Conservation (phyloP, 1,140 invertebrate species). For the Copidosoma floridanum region DNA sequence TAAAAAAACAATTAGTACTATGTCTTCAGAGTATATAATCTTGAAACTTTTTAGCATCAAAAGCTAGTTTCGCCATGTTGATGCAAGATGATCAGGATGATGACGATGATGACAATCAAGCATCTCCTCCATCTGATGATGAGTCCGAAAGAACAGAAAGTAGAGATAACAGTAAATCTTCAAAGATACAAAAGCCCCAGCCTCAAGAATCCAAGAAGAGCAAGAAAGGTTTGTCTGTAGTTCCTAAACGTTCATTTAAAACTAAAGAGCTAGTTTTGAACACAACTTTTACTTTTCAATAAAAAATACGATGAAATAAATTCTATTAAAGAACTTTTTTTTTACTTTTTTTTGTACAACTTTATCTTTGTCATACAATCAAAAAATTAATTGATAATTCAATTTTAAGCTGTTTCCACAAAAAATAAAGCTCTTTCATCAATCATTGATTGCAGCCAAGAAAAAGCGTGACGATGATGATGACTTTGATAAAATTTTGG, state of each 20-base stretch:
- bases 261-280: no score
- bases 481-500: conserved; percentile 80
- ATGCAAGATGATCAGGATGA: conserved; percentile 59
- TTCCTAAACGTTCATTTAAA: no score
- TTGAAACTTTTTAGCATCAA: conserved; percentile 28
- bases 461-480: conserved; percentile 78
- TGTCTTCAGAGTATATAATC: no score
- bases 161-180: conserved; percentile 52
- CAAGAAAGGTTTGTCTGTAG: conserved; percentile 48
- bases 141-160: conserved; percentile 55
- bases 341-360: neutral
- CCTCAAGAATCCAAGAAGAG: conserved; percentile 41
- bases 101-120: conserved; percentile 45
- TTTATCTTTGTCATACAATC: no score
- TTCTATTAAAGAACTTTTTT: no score
- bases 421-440: neutral
- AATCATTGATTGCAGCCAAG: conserved; percentile 46
- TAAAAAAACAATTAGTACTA: no score
- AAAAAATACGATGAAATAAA: no score
- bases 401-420: no score
- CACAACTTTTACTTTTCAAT: no score
- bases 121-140: conserved; percentile 49
- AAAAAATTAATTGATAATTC: no score
- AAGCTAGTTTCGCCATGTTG: conserved; percentile 64
- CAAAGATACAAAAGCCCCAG: conserved; percentile 53